Percentiles rank a stretch among this genome's conserved stretches.
These are phyloP conservation scores for Conus ventricosus DNA, from an alignment of 1,140 invertebrate genomes.

Conservation along the genomic window DNA sequence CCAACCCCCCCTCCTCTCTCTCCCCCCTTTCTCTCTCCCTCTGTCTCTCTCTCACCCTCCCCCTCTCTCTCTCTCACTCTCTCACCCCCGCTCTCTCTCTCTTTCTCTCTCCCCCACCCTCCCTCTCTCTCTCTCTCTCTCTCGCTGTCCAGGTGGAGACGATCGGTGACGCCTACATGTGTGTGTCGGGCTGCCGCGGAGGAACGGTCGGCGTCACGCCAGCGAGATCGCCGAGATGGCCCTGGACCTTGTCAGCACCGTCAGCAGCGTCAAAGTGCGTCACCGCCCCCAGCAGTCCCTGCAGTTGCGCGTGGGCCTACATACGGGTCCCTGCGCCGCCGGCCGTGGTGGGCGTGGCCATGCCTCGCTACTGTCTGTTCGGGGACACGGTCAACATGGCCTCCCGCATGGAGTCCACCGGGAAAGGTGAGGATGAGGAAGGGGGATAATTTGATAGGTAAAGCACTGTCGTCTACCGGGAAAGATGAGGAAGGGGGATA, in stretches of 20 bases:
- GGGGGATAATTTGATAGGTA: neutral
- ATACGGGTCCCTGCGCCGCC: constrained; percentile 79
- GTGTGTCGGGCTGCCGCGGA: constrained; percentile 89
- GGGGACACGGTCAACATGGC: constrained; percentile 71
- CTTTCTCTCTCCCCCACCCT: too few species aligned
- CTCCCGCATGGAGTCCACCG: constrained; percentile 68
- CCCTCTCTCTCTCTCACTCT: too few species aligned
- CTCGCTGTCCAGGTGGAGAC: constrained; percentile 57
- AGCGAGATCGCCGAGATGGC: constrained; percentile 93
- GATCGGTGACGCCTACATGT: constrained; percentile 93
- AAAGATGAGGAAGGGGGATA: too few species aligned
- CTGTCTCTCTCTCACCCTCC: too few species aligned
- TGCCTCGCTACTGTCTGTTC: constrained; percentile 70
- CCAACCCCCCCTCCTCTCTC: too few species aligned
- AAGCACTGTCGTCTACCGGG: too few species aligned
- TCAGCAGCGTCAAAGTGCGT: constrained; percentile 85
- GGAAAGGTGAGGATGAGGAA: constrained; percentile 53
- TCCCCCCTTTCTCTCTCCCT: too few species aligned
- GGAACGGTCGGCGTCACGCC: constrained; percentile 85
- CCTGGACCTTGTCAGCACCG: constrained; percentile 88
- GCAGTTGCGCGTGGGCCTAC: constrained; percentile 92
- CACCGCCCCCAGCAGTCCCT: constrained; percentile 89
- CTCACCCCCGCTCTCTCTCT: too few species aligned
- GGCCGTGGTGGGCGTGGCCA: constrained; percentile 68
- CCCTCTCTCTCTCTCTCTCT: too few species aligned